phyloP scores from a whole-genome alignment of 2,797 vertebrate species.

The Emys orbicularis region DNA sequence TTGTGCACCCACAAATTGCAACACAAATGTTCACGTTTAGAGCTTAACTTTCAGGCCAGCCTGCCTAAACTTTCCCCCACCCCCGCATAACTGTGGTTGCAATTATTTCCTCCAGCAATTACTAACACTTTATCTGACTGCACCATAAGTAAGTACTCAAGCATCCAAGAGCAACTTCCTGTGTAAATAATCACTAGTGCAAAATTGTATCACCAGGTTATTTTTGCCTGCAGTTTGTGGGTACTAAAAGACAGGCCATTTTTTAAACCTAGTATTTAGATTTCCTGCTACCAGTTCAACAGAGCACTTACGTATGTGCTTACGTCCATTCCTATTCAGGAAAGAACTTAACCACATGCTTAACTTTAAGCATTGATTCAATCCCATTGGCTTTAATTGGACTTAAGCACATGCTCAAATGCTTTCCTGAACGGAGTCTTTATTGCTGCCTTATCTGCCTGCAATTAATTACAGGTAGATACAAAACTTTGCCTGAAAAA shows the following conservation, averaged over 20 bases:
- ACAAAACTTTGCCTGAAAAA: slow-evolving; percentile 11
- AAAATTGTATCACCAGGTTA: slow-evolving; percentile 26
- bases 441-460: background rate
- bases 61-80: background rate
- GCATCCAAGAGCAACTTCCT: background rate
- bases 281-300: background rate
- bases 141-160: background rate
- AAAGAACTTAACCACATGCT: no score
- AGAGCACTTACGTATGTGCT: background rate
- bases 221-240: background rate
- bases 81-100: background rate
- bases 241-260: background rate
- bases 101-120: slow-evolving; percentile 30
- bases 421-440: background rate
- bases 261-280: background rate
- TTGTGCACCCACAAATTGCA: background rate
- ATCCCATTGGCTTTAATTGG: background rate
- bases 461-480: slow-evolving; percentile 27
- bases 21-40: rapidly evolving
- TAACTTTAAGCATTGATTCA: no score
- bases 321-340: background rate
- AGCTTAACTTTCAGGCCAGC: background rate
- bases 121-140: background rate
- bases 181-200: background rate
- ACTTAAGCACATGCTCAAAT: background rate